Evolutionary conservation across 2,888 invertebrate genomes (phyloP).

Genomic region (Cosmia trapezina): DNA sequence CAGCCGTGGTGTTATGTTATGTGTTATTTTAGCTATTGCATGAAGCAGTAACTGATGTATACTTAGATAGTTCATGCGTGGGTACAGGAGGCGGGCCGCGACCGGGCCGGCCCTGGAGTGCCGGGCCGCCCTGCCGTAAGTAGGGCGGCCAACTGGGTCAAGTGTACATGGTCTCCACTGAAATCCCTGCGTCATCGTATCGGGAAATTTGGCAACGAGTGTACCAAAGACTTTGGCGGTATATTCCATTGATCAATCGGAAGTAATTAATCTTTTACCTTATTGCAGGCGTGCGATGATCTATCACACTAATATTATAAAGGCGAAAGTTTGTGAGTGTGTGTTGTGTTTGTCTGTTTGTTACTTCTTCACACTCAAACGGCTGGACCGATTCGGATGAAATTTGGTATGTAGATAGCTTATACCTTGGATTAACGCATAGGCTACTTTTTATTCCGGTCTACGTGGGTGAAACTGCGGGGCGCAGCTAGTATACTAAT

Average conservation of each 20-base stretch:
- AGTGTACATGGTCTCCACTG: slow-evolving; percentile 77
- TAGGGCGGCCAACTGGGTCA: slow-evolving; percentile 78
- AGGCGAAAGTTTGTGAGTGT: no score
- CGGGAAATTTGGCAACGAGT: slow-evolving; percentile 56
- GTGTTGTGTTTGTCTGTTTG: no score
- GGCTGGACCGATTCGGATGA: no score
- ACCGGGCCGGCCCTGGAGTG: slow-evolving; percentile 51
- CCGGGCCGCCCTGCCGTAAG: slow-evolving; percentile 76
- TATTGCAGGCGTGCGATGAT: no score
- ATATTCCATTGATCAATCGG: slow-evolving; percentile 25
- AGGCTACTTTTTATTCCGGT: no score
- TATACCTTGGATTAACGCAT: no score
- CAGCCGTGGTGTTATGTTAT: background rate
- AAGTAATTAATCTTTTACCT: background rate
- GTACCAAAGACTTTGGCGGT: background rate
- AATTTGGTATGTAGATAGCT: no score
- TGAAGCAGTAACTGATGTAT: background rate
- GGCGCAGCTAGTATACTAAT: no score
- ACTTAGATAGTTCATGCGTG: slow-evolving; percentile 23
- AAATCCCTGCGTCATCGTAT: slow-evolving; percentile 58
- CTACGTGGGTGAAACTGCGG: no score
- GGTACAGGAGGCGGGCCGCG: slow-evolving; percentile 46
- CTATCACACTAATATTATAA: no score
- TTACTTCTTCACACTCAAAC: no score
- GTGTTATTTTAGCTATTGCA: slow-evolving; percentile 14